Base-by-base conservation (phyloP, 1,140 invertebrate genomes). In the Solenopsis fugax region DNA sequence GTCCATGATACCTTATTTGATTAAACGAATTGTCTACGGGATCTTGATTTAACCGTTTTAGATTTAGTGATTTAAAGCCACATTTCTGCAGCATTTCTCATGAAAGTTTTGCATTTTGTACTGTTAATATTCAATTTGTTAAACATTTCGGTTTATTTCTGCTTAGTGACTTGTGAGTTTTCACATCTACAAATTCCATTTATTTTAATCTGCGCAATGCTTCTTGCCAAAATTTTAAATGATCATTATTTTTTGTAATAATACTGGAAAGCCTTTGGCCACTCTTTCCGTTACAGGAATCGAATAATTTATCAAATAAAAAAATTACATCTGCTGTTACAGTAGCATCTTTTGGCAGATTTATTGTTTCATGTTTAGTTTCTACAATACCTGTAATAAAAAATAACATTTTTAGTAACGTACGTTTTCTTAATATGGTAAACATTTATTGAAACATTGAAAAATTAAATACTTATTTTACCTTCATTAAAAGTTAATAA, bases 61-160 rank as follows among this genome's bases (percentile, higher is more conserved):
- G 50, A 24, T 69, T 69, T 12, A 69, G 16, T 1, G 9, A 12
- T 12, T 45, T 16, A 69, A 69, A 69, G 4, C 16, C 21, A 7
- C 4, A 50, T 21, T 69, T 16, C 24, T 69, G 45, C 16, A 69
- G 67, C 21, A 24, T 48, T 21, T 50, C n/a, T 21, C 67, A 69
- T 50, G 50, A 50, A 69, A n/a, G 1, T 69, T 48, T 5, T 69
- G 21, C 45, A 13, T 41, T 41, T 50, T 50, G 41, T 16, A 69
- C 50, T 29, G 67, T 50, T 24, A 4, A 21, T 48, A 12, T 50
- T 41, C 45, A 50, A 13, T 69, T 69, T 12, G 7, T 29, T 7
- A 69, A 48, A 50, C 67, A 69, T n/a, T 69, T 50, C 1, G 67
- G 67, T n/a, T 50, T 69, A 69, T 29, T 69, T 69, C 6, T 69